Base-by-base conservation (phyloP, 2,797 vertebrate genomes). In the Ceryle rudis region DNA sequence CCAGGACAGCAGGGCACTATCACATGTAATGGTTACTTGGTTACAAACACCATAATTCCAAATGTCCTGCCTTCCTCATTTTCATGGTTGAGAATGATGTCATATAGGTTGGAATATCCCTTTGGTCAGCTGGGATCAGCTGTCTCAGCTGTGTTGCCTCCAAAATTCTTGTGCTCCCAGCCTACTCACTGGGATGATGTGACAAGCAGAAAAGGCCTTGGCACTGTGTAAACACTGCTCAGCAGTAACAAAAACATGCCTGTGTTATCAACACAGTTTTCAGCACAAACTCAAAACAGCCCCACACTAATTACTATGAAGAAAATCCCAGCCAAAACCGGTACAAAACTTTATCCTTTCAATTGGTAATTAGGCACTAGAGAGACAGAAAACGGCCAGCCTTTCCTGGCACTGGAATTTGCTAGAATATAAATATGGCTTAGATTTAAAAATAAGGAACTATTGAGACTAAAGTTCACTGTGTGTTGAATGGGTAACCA, bases 21-120 rank as follows among this genome's bases (percentile, higher is more conserved):
- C 61, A 37, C 0, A 0, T 1, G 0, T 18, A 44, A n/a, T 1
- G 2, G 16, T 47, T 20, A 47, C 12, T 61, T 54, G 19, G 18
- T 42, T 3, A 69, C 14, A 72, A 47, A 14, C 1, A 3, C 2
- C 10, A 5, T 39, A 8, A 17, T 5, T 12, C 46, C 1, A 1
- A 33, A 39, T 5, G 3, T 28, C 17, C 37, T 62, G 33, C 5
- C 7, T 42, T 94, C 23, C 11, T 17, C 5, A 35, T 28, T 84
- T 81, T 67, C 41, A 10, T 33, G 41, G 8, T 4, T 61, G 15
- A 83, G 4, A 16, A 18, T 3, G 14, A 22, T 4, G 1, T 20
- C 33, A 15, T 42, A n/a, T 13, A 19, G 5, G 11, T 11, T 52
- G 7, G 46, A 22, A 23, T 22, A 47, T 47, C 46, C 46, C 46